Evolutionary conservation across 2,113 vertebrate genomes (phyloP).

Genomic region (Paratilapia polleni): DNA sequence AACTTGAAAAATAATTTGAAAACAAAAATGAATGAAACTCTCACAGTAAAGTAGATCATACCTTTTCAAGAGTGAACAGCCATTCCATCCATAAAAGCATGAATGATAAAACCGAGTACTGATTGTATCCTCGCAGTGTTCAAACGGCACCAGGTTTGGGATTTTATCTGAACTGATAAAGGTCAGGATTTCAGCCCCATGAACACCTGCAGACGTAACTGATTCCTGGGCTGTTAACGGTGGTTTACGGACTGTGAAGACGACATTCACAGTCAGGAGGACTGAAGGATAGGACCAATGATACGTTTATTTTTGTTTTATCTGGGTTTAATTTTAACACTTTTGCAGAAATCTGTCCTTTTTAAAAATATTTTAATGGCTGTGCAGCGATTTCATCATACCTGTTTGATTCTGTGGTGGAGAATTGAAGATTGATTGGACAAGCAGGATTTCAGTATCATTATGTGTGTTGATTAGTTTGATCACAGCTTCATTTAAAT

Average conservation of each 20-base stretch:
- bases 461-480: no score
- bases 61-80: neutral
- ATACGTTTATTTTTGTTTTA: no score
- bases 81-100: rapidly evolving
- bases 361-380: no score
- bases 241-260: neutral
- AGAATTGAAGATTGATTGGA: no score
- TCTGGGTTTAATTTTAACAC: no score
- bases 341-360: no score
- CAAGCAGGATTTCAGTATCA: no score
- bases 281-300: no score
- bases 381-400: no score
- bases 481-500: no score
- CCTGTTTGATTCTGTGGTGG: no score
- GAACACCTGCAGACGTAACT: neutral
- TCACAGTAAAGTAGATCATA: neutral
- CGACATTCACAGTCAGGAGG: neutral
- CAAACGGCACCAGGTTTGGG: neutral
- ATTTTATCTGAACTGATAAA: neutral
- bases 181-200: neutral
- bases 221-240: rapidly evolving
- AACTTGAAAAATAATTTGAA: neutral
- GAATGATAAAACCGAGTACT: neutral
- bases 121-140: rapidly evolving
- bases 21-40: neutral